Evolutionary conservation across 2,797 vertebrate species (phyloP), one percentile per base, ranked within the genome.

Genomic region (Falco concolor): DNA sequence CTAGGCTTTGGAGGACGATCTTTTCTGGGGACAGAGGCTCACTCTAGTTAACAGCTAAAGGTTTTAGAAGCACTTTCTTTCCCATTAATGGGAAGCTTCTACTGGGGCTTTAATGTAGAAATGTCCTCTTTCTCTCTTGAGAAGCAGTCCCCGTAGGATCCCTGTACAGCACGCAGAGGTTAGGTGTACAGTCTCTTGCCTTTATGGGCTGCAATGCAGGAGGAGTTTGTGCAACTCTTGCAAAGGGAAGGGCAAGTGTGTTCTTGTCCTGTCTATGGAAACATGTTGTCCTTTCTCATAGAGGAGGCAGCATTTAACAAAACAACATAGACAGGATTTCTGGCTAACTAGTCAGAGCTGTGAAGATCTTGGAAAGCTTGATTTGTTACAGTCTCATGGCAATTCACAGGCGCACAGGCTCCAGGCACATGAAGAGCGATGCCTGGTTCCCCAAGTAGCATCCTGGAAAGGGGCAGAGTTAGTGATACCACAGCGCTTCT

Each of bases 201-300:
- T 78, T 90, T 44, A 36, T 34, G 47, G 77, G 56, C 78, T 93
- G 60, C 65, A 72, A 0, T 3, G 56, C 69, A 44, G 83, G 15
- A 77, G 63, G 38, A 75, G 60, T 64, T 90, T 93, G 73, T 93
- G 79, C 63, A 96, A 34, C 34, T 54, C 64, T 38, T 63, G 79
- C 53, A 54, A 28, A 74, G 53, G 75, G 53, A 60, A 89, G 44
- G 87, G 87, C 93, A 86, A 90, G 87, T 82, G 74, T 42, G 23
- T 84, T 88, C 85, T 84, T 95, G 65, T 81, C 44, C 56, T 50
- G 13, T 23, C 70, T 70, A 24, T 63, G 53, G 80, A 91, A 91
- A 89, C 0, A 0, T 3, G 16, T 27, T 79, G 63, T 79, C 83
- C 63, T 86, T 89, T 28, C 77, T 78, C 56, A 40, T n/a, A 24